Conservation (phyloP, 2,113 vertebrate genomes). For the Chunga burmeisteri region DNA sequence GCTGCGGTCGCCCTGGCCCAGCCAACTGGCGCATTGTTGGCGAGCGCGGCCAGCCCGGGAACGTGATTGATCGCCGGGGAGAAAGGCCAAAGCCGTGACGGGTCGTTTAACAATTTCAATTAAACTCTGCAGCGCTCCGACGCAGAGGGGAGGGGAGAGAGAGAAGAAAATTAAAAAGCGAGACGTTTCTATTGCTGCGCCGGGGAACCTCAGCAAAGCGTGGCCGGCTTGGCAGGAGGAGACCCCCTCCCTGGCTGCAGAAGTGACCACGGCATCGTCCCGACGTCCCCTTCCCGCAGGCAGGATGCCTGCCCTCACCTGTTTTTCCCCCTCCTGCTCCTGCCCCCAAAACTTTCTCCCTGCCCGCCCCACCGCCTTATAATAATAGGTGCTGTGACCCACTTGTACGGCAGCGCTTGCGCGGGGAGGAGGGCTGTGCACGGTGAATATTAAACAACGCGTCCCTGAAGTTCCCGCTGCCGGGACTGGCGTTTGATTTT, state of each 20-base stretch:
- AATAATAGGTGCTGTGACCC: constrained; percentile 56
- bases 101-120: constrained; percentile 73
- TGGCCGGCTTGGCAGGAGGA: not conserved
- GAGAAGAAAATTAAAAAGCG: constrained; percentile 28
- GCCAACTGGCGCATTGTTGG: constrained; percentile 56
- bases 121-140: constrained; percentile 42
- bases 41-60: not conserved
- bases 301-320: not conserved
- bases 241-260: not conserved
- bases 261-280: not conserved
- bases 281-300: rapidly evolving
- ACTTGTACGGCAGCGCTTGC: constrained; percentile 12
- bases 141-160: not conserved
- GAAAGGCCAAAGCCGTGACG: constrained; percentile 66
- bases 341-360: not conserved
- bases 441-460: constrained; percentile 42
- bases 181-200: not conserved
- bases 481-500: constrained; percentile 37
- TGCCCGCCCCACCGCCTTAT: not conserved
- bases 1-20: not conserved
- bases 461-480: constrained; percentile 51
- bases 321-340: not conserved
- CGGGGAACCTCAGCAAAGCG: not conserved
- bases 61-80: constrained; percentile 56
- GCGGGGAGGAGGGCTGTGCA: not conserved